A percentile compares a stretch with the other conserved stretches of the same genome.
These are phyloP conservation scores for Myocastor coypus DNA, from an alignment of 2,113 vertebrate genomes.

Conservation along the genomic window DNA sequence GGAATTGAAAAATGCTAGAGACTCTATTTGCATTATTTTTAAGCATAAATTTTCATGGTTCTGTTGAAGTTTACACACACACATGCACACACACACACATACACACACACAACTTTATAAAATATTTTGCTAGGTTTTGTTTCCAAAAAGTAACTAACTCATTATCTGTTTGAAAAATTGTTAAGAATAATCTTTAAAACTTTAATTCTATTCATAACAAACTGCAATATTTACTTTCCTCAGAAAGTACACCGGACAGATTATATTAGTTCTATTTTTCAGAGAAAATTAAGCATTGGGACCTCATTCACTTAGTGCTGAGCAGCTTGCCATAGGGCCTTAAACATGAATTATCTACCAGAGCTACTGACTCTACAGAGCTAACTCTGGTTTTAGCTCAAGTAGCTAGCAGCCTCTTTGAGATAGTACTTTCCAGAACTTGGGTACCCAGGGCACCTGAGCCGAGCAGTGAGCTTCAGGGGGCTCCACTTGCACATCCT, in stretches of 20 bases:
- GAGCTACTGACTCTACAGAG: background rate
- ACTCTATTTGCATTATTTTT: conserved; percentile 50
- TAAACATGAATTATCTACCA: background rate
- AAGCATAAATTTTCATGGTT: conserved; percentile 14
- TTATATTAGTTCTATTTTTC: background rate
- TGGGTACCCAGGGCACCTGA: background rate
- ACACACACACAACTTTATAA: background rate
- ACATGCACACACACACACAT: background rate
- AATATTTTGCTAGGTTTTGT: conserved; percentile 32
- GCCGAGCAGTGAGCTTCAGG: background rate
- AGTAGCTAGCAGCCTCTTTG: background rate
- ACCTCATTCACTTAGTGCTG: background rate
- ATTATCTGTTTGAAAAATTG: background rate
- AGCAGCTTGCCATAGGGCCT: background rate
- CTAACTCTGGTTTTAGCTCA: background rate
- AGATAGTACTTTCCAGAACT: background rate
- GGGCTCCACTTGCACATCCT: background rate
- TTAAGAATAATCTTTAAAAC: conserved; percentile 45
- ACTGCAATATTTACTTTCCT: background rate
- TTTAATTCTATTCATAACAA: conserved; percentile 7
- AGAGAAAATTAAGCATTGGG: background rate
- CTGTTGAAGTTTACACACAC: background rate
- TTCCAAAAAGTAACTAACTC: background rate
- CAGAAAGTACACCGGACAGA: background rate
- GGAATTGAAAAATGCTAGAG: conserved; percentile 21